These are phyloP conservation scores for Calameuta idolon DNA, from an alignment of 2,888 invertebrate genomes.

Conservation along the genomic window DNA sequence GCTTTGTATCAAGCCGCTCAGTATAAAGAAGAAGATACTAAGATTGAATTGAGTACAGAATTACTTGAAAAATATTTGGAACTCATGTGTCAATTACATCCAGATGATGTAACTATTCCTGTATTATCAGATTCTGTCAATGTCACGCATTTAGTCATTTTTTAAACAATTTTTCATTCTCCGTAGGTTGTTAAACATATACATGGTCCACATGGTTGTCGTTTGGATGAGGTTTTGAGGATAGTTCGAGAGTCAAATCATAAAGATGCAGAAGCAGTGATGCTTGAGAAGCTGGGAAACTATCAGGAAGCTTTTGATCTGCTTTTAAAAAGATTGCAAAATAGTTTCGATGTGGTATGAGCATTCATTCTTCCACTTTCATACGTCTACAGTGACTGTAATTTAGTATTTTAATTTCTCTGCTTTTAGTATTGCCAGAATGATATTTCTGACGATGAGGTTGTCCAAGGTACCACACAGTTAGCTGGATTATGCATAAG, in stretches of 20 bases:
- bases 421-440: slow-evolving; percentile 39
- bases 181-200: slow-evolving; percentile 56
- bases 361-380: neutral
- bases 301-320: slow-evolving; percentile 78
- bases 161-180: slow-evolving; percentile 10
- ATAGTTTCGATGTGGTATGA: slow-evolving; percentile 53
- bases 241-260: slow-evolving; percentile 75
- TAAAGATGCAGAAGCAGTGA: slow-evolving; percentile 77
- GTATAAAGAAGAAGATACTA: slow-evolving; percentile 49
- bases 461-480: slow-evolving; percentile 49
- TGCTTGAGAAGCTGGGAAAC: slow-evolving; percentile 82
- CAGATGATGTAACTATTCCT: slow-evolving; percentile 47
- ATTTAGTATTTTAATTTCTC: slow-evolving; percentile 7
- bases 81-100: slow-evolving; percentile 62
- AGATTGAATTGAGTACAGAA: slow-evolving; percentile 55
- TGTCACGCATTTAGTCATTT: neutral
- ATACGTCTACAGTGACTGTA: neutral
- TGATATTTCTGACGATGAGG: slow-evolving; percentile 47
- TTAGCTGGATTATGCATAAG: slow-evolving; percentile 59
- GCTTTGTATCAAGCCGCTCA: slow-evolving; percentile 52
- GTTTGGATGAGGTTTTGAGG: slow-evolving; percentile 74
- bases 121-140: neutral
- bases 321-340: slow-evolving; percentile 68
- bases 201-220: slow-evolving; percentile 67
- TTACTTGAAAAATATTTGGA: slow-evolving; percentile 59